Conservation (phyloP, 2,113 vertebrate genomes). For the Narcine bancroftii region DNA sequence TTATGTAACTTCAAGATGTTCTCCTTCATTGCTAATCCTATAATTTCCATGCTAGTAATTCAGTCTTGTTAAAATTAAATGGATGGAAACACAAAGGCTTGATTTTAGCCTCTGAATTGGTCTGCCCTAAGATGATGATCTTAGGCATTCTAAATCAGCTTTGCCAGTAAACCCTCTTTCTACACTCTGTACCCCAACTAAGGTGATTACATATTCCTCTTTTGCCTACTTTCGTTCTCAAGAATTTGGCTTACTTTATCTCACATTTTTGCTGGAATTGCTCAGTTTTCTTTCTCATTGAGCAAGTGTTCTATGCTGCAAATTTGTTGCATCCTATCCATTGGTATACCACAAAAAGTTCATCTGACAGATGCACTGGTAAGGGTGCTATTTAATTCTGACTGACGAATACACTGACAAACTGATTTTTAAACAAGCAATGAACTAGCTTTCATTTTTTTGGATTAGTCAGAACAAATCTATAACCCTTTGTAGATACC, state of each 20-base stretch:
- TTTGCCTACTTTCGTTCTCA: not conserved
- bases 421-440: not conserved
- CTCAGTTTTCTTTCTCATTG: not conserved
- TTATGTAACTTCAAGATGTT: not conserved
- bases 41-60: not conserved
- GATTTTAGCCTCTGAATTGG: not conserved
- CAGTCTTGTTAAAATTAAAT: not conserved
- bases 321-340: not conserved
- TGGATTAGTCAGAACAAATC: not conserved
- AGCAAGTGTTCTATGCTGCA: not conserved
- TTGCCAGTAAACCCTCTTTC: not conserved
- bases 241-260: not conserved
- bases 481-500: not conserved
- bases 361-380: not conserved
- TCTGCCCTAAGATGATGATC: not conserved
- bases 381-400: not conserved
- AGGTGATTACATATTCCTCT: not conserved
- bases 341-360: not conserved
- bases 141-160: not conserved
- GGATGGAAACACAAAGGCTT: not conserved
- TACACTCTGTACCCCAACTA: not conserved
- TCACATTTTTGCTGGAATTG: not conserved
- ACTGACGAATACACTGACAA: not conserved
- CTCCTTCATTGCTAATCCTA: not conserved
- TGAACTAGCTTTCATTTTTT: not conserved